Base-by-base conservation (phyloP, 2,797 vertebrate genomes). In the Pogoniulus pusillus region DNA sequence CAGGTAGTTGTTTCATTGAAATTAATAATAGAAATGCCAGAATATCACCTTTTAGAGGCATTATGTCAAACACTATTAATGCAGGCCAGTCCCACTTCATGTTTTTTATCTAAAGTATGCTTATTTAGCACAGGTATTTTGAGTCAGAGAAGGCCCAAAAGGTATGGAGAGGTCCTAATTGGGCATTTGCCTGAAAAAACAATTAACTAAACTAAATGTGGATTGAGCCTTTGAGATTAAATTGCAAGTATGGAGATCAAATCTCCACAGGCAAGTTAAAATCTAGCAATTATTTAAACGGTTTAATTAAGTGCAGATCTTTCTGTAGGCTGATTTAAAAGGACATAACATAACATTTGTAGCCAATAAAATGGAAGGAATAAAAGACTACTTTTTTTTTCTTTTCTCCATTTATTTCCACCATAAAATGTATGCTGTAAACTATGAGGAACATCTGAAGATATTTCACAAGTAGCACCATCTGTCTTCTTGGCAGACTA, bases 381-480 rank as follows among this genome's bases (percentile, higher is more conserved):
- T 87, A 79, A 91, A 95, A 88, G 63, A 82, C 58, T 37, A 57
- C 57, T 53, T 74, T 49, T 23, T 47, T 47, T 49, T 49, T 49
- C 24, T 49, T 24, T 24, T 55, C 85, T 14, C 20, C 85, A 92
- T 95, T 96, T 95, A 93, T 95, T 96, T 86, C 80, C 66, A 82
- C 92, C 58, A 68, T 96, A 93, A 96, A 96, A 91, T 93, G 75
- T 82, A 93, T 95, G 79, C 82, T 96, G 66, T 93, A 94, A 94
- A 91, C 94, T 93, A 87, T 89, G 84, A 82, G 66, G 80, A 89
- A 94, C 90, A 95, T 96, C 83, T 93, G 94, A 96, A 96, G 91
- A 93, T 96, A 96, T 94, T 96, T 96, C 91, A 94, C 91, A 95
- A 96, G 91, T 82, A 90, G 69, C 66, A 95, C 95, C 93, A 94